Percentiles rank a stretch among this genome's conserved stretches.
Conservation (phyloP, 1,140 invertebrate genomes). For the Atta cephalotes region DNA sequence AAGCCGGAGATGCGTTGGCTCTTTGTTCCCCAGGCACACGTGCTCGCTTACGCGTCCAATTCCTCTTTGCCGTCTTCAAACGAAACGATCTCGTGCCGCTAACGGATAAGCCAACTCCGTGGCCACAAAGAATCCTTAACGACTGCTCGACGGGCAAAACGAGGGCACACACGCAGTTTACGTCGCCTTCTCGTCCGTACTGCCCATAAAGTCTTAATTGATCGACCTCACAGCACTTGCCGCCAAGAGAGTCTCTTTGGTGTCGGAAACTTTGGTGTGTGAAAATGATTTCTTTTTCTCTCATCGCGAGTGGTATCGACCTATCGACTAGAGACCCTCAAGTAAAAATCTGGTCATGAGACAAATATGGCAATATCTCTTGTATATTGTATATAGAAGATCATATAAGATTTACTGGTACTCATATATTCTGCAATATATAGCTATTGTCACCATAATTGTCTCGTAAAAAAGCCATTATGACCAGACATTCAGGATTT, state of each 20-base stretch:
- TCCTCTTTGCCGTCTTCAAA: constrained; percentile 6
- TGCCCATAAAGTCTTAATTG: constrained; percentile 80
- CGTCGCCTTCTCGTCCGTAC: constrained; percentile 64
- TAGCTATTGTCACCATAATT: too few species aligned
- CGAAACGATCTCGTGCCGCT: constrained; percentile 44
- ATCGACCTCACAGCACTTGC: constrained; percentile 72
- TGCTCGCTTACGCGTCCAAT: constrained; percentile 22
- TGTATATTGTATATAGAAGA: too few species aligned
- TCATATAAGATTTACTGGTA: too few species aligned
- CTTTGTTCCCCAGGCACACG: constrained; percentile 41
- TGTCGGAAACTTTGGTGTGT: too few species aligned
- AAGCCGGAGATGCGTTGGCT: constrained; percentile 18
- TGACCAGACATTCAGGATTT: too few species aligned
- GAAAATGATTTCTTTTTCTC: background rate
- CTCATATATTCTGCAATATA: too few species aligned
- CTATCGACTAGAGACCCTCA: too few species aligned
- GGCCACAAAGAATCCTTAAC: constrained; percentile 63
- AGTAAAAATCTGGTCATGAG: too few species aligned
- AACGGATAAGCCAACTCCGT: constrained; percentile 45
- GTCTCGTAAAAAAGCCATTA: too few species aligned
- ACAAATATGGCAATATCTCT: too few species aligned
- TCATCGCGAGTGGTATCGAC: background rate
- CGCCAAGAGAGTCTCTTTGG: constrained; percentile 27
- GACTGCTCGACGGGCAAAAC: constrained; percentile 66
- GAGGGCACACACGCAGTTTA: constrained; percentile 66